phyloP scores from a whole-genome alignment of 2,113 vertebrate species.

The Thunnus thynnus region DNA sequence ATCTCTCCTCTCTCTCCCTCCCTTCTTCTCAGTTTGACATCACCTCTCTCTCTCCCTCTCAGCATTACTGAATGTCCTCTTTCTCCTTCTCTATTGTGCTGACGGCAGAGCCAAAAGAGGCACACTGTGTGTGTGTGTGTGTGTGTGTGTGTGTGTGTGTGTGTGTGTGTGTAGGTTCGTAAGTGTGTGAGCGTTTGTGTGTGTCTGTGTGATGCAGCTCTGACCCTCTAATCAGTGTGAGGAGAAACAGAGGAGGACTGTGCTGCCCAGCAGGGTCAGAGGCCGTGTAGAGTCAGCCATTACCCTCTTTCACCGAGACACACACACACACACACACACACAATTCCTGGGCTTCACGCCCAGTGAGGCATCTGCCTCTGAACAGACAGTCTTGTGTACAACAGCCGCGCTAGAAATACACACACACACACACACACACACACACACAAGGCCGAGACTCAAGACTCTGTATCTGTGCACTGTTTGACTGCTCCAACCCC shows the following conservation, averaged over 20 bases:
- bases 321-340: constrained; percentile 52
- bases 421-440: constrained; percentile 34
- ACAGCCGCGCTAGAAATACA: constrained; percentile 57
- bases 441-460: constrained; percentile 60
- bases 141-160: constrained; percentile 52
- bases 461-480: constrained; percentile 66
- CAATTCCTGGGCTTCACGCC: constrained; percentile 85
- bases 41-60: constrained; percentile 56
- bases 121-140: constrained; percentile 54
- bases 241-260: constrained; percentile 89
- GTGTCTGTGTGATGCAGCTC: constrained; percentile 69
- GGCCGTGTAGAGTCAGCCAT: constrained; percentile 85
- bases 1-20: constrained; percentile 45
- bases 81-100: constrained; percentile 77
- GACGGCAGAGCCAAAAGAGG: constrained; percentile 71
- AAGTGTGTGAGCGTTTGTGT: constrained; percentile 29
- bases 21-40: constrained; percentile 64
- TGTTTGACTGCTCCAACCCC: constrained; percentile 75
- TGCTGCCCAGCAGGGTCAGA: constrained; percentile 85
- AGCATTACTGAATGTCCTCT: constrained; percentile 65
- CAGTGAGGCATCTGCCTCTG: constrained; percentile 83
- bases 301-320: constrained; percentile 77
- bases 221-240: constrained; percentile 87
- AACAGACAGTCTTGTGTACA: constrained; percentile 73
- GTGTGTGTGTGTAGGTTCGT: neutral